Evolutionary conservation across 2,888 invertebrate species (phyloP), one percentile per base, ranked within the genome.

Genomic region (Apotomis turbidana): DNA sequence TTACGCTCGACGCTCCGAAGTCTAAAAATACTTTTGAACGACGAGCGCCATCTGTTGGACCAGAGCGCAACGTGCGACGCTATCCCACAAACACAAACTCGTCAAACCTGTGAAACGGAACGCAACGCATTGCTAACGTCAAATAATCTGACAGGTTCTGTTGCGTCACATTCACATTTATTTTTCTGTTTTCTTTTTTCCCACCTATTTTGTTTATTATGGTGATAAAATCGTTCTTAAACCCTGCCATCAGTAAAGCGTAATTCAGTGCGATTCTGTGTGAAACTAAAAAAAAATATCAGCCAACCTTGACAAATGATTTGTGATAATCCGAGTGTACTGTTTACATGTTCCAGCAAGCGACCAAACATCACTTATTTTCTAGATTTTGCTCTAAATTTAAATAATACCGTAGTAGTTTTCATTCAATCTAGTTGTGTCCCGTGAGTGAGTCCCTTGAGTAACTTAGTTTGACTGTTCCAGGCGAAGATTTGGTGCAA

Each of bases 401-500:
- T 15, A 46, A 68, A 52, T 60, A 54, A 55, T 62, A n/a, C 6
- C 12, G 27, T 46, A 9, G 13, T 63, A 54, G 63, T 54, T 58
- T 54, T 15, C 0, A 6, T 12, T 13, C 13, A 51, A 10, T n/a
- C 12, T 72, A 62, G 68, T 44, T 62, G 58, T 8, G 3, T 6
- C 6, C 12, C 4, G 3, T 36, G 46, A 46, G 59, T 59, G 12
- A 54, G 52, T 41, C 41, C 55, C 10, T 27, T 15, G n/a, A 15
- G 44, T 63, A 63, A 63, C 36, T 51, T 58, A 58, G 63, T 51
- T 76, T 68, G 72, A 77, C 74, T 62, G 68, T 92, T 92, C 66
- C 90, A 93, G 93, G 86, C 79, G 90, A 90, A 66, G 91, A 92
- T 80, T 79, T 92, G 76, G 93, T 91, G 67, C 90, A 89, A 79